These are phyloP conservation scores for Paradoxurus hermaphroditus DNA, from an alignment of 2,113 vertebrate species.

Conservation along the genomic window DNA sequence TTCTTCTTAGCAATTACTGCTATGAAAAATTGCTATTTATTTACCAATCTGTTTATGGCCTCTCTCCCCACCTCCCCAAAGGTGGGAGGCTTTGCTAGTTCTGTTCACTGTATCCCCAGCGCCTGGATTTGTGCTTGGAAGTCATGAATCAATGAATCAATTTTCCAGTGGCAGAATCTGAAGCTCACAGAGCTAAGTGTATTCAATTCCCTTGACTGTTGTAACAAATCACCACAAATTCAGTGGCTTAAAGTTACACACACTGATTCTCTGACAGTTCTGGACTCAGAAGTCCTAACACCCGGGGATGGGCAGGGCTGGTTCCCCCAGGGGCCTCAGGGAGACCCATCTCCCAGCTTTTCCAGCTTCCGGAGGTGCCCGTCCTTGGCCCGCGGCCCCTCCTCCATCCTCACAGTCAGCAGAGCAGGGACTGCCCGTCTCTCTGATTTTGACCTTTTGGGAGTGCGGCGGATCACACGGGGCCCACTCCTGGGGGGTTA, in stretches of 20 bases:
- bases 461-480: neutral
- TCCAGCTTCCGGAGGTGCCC: neutral
- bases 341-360: neutral
- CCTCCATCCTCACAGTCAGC: neutral
- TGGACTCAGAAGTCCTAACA: neutral
- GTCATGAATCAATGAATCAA: neutral
- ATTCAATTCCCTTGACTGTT: neutral
- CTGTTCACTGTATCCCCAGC: neutral
- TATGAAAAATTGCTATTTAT: neutral
- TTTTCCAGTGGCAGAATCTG: neutral
- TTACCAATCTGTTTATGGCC: too few species aligned
- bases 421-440: neutral
- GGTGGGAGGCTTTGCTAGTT: neutral
- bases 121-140: neutral
- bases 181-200: neutral
- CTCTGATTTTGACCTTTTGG: neutral
- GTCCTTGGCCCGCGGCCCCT: rapidly evolving
- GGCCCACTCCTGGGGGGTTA: neutral
- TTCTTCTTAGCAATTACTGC: neutral
- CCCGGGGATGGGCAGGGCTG: neutral
- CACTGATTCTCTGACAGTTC: neutral
- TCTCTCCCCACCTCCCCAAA: neutral
- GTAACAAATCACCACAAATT: neutral
- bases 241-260: neutral
- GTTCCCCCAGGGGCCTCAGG: neutral